Evolutionary conservation across 2,888 invertebrate genomes (phyloP).

Genomic region (Eucriotettix oculatus): DNA sequence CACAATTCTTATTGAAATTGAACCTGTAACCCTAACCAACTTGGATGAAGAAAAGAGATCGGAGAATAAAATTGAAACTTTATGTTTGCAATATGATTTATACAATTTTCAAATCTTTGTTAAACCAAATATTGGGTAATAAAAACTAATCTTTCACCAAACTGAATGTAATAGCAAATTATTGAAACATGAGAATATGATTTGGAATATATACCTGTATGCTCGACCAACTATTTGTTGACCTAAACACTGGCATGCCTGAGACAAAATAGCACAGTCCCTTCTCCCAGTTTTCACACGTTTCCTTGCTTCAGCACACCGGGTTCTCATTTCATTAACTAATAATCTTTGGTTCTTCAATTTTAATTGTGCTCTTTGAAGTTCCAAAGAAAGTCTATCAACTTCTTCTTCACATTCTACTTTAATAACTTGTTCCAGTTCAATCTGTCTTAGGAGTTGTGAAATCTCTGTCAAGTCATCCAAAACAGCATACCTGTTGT

Average conservation of each 20-base stretch:
- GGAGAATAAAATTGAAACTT: too few relatives aligned
- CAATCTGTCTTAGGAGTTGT: slow-evolving; percentile 21
- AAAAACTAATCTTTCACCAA: too few relatives aligned
- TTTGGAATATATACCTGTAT: slow-evolving; percentile 20
- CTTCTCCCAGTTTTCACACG: slow-evolving; percentile 21
- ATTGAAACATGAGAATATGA: neutral
- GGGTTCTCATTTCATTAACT: slow-evolving; percentile 19
- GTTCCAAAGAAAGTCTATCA: slow-evolving; percentile 19
- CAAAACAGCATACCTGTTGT: slow-evolving; percentile 21
- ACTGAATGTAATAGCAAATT: neutral
- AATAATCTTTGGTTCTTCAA: slow-evolving; percentile 20
- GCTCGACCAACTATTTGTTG: slow-evolving; percentile 18
- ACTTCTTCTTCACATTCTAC: slow-evolving; percentile 19
- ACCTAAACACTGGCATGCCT: slow-evolving; percentile 22
- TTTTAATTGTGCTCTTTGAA: slow-evolving; percentile 20
- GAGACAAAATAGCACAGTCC: slow-evolving; percentile 22
- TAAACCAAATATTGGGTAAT: too few relatives aligned
- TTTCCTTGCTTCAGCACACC: slow-evolving; percentile 18
- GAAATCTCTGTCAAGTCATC: slow-evolving; percentile 23
- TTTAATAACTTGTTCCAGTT: slow-evolving; percentile 21
- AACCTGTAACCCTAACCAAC: too few relatives aligned
- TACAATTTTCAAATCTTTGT: too few relatives aligned
- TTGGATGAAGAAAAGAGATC: too few relatives aligned
- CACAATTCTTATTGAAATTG: too few relatives aligned
- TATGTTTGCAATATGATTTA: too few relatives aligned